Evolutionary conservation across 2,888 invertebrate species (phyloP).

Genomic region (Acrobasis consociella): DNA sequence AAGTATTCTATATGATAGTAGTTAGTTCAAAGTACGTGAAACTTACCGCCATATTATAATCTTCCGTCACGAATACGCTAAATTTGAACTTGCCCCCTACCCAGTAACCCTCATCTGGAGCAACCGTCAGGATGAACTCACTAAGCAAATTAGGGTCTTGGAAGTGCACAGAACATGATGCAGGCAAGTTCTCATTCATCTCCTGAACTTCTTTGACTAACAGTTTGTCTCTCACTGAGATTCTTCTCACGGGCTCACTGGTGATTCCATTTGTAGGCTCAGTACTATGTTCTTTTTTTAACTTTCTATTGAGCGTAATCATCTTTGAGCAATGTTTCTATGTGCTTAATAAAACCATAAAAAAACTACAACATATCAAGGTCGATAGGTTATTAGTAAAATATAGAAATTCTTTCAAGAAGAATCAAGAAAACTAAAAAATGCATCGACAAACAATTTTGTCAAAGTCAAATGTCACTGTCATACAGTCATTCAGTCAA

Average conservation of each 20-base stretch:
- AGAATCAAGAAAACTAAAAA: neutral
- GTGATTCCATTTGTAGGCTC: conserved; percentile 66
- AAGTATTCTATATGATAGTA: too few species aligned
- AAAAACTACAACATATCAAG: conserved; percentile 5
- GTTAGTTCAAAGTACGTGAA: neutral
- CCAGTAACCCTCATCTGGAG: conserved; percentile 95
- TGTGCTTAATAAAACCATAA: neutral
- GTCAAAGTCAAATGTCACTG: neutral
- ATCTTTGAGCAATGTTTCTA: conserved; percentile 56
- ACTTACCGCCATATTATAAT: conserved; percentile 97
- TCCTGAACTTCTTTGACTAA: conserved; percentile 92
- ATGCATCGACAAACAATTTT: neutral
- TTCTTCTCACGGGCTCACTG: conserved; percentile 78
- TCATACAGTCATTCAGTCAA: too few species aligned
- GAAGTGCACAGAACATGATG: conserved; percentile 90
- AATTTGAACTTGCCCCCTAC: conserved; percentile 93
- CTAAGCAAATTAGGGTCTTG: conserved; percentile 92
- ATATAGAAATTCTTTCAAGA: neutral
- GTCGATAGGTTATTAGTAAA: neutral
- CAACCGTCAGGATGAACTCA: conserved; percentile 89
- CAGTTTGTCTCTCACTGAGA: conserved; percentile 90
- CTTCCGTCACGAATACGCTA: conserved; percentile 93
- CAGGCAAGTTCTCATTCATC: conserved; percentile 92
- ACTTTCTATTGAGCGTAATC: conserved; percentile 88
- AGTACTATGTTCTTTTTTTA: conserved; percentile 85